These are phyloP conservation scores for Cryptomyrus ogoouensis DNA, from an alignment of 2,113 vertebrate species.

Conservation along the genomic window DNA sequence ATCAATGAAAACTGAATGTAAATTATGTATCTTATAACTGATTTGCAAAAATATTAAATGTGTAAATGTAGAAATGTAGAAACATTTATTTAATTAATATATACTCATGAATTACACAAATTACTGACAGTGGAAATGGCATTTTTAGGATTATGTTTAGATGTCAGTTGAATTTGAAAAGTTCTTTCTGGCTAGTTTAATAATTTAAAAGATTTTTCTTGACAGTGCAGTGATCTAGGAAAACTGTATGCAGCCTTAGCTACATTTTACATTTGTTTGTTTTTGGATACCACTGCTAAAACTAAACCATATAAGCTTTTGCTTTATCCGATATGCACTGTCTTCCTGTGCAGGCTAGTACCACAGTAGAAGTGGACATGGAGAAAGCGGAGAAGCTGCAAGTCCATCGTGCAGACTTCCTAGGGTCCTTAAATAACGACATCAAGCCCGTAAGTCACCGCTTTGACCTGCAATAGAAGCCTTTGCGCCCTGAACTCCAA, in stretches of 20 bases:
- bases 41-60: not conserved
- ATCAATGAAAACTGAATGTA: not conserved
- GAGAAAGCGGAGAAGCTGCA: conserved; percentile 91
- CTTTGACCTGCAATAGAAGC: not conserved
- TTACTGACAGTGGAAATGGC: not conserved
- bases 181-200: not conserved
- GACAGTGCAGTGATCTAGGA: not conserved
- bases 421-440: conserved; percentile 90
- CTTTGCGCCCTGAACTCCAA: not conserved
- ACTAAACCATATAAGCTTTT: not conserved
- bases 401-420: conserved; percentile 83
- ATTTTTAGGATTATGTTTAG: not conserved
- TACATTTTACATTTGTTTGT: not conserved
- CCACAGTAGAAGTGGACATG: conserved; percentile 96
- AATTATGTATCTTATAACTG: not conserved
- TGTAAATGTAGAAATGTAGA: not conserved
- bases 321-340: not conserved
- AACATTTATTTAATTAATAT: not conserved
- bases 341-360: conserved; percentile 69
- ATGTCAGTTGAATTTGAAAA: not conserved
- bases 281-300: not conserved
- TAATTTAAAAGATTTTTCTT: not conserved
- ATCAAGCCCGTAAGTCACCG: conserved; percentile 82
- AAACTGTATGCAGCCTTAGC: not conserved
- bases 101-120: not conserved